Base-by-base conservation (phyloP, 2,888 invertebrate genomes). In the Pheosia gnoma region DNA sequence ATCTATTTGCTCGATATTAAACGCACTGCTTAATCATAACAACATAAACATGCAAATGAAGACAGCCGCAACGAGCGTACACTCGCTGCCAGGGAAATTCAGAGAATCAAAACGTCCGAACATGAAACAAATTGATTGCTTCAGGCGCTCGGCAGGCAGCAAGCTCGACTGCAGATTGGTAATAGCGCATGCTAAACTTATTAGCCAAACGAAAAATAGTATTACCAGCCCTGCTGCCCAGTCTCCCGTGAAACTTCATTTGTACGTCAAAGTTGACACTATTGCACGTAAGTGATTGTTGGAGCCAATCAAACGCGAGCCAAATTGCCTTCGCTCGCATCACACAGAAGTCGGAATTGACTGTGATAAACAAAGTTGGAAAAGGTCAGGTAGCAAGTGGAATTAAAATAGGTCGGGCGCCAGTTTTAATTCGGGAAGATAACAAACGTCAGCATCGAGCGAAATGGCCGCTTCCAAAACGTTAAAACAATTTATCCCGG, bases 131-230 rank as follows among this genome's bases (percentile, higher is more conserved):
- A 92, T 93, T 93, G 91, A 93, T 93, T 92, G 93, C 82, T 82
- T 86, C 87, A 86, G 83, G 86, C 84, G 85, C 82, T 84, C 85
- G 82, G 77, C 79, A 77, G 83, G 82, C 87, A 83, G 80, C 87
- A 81, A 86, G 83, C 88, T 84, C 86, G 83, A 83, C 88, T 83
- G 86, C 82, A 87, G 90, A 93, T 93, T 93, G 93, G 90, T 93
- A 93, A 93, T 93, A 92, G 90, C 84, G 88, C 86, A 90, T 90
- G 91, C 90, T 93, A 93, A 93, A 91, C 93, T 92, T 91, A 93
- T 93, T 93, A 93, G 87, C 85, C 86, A 88, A 91, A 90, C 90
- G 92, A 91, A 91, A 93, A 93, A 93, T 91, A 88, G 88, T 85
- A 90, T 93, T 91, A 93, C 83, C 87, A 85, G 83, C 85, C 87